Base-by-base conservation (phyloP, 2,888 invertebrate genomes). In the Harpagoxenus sublaevis region DNA sequence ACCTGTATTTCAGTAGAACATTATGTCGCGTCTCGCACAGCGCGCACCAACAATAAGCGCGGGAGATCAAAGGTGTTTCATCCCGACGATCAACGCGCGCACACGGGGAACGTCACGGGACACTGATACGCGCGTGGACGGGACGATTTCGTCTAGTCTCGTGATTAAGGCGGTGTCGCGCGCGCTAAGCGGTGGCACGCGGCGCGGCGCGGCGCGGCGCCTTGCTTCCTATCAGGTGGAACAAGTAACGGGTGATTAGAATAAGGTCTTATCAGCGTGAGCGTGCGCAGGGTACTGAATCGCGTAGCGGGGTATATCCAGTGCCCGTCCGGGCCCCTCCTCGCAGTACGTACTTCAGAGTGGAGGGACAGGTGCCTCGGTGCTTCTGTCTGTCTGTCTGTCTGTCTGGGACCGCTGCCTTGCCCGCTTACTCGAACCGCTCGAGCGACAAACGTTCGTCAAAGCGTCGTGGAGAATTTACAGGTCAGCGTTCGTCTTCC, bases 271-370 rank as follows among this genome's bases (percentile, higher is more conserved):
- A 93, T 93, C 93, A 93, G 92, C 91, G 90, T 92, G 93, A 93
- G 89, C 91, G 93, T 92, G 90, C 92, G 90, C 93, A 92, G 92
- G 92, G 92, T 93, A 93, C 93, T 93, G 93, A 93, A 92, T 92
- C 90, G 87, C 90, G 89, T 89, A 89, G 87, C 91, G 89, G 89
- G 90, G 91, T 89, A 89, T 60, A 85, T 84, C 83, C 89, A 89
- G 86, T 89, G 89, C 86, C 90, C 42, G 68, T 53, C 28, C 57
- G 71, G 90, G 90, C 92, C 92, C 92, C 91, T 84, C 88, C 88
- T 92, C 86, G 85, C 87, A 88, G 83, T 89, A 86, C 89, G 79
- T 89, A 87, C 89, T 75, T 86, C 78, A 85, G 89, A 90, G 92
- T 92, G 91, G 93, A 92, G 92, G 93, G 92, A 93, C 92, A 92